These are phyloP conservation scores for Apotomis betuletana DNA, from an alignment of 2,888 invertebrate genomes.

Conservation along the genomic window DNA sequence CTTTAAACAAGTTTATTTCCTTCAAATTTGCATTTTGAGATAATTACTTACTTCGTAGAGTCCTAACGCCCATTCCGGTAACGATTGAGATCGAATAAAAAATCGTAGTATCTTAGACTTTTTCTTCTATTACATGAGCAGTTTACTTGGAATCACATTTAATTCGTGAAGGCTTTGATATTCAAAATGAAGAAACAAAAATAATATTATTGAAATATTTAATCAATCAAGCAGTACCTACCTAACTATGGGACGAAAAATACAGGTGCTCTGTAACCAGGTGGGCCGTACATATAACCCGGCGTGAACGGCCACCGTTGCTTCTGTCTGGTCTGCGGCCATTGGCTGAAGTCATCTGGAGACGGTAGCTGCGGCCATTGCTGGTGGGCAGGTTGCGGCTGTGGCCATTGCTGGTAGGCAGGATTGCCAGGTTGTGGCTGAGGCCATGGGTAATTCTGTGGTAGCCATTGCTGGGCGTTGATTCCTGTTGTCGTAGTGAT, in stretches of 20 bases:
- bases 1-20: no score
- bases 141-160: no score
- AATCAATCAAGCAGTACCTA: not conserved
- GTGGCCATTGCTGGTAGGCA: not conserved
- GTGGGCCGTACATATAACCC: conserved; percentile 57
- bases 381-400: not conserved
- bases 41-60: no score
- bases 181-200: no score
- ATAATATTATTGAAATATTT: no score
- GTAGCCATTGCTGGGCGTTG: conserved; percentile 15
- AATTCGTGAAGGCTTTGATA: no score
- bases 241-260: conserved; percentile 42
- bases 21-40: no score
- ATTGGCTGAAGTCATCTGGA: not conserved
- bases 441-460: conserved; percentile 8
- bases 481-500: not conserved
- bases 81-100: no score
- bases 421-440: not conserved
- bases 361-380: not conserved
- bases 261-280: conserved; percentile 55
- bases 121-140: no score
- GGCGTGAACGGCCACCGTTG: conserved; percentile 65
- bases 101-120: no score
- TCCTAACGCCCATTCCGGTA: no score
- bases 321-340: conserved; percentile 30